A percentile compares a stretch with the other conserved stretches of the same genome.
Conservation (phyloP, 2,888 invertebrate species). For the Anodontia alba region DNA sequence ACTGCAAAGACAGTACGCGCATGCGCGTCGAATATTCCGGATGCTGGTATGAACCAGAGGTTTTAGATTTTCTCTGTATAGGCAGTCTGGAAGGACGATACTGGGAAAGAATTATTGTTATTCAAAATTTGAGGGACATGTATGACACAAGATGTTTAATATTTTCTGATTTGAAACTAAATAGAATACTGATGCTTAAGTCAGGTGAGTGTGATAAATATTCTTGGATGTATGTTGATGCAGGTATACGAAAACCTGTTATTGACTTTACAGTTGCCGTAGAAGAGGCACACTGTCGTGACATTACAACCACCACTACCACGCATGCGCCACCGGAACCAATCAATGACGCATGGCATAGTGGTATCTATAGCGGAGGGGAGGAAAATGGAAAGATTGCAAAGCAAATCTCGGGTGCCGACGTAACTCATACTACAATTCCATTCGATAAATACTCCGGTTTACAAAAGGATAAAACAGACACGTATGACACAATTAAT, state of each 20-base stretch:
- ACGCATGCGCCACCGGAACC: constrained; percentile 16
- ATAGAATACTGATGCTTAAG: constrained; percentile 63
- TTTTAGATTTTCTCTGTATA: constrained; percentile 68
- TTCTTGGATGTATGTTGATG: constrained; percentile 68
- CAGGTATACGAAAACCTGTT: constrained; percentile 62
- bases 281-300: constrained; percentile 66
- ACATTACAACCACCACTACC: constrained; percentile 54
- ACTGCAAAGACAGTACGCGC: constrained; percentile 67
- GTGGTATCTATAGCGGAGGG: not conserved
- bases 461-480: not conserved
- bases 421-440: not conserved
- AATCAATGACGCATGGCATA: not conserved
- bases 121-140: constrained; percentile 67
- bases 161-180: constrained; percentile 66
- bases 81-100: constrained; percentile 72
- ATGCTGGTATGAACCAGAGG: constrained; percentile 42
- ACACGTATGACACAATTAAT: not conserved
- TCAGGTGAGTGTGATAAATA: constrained; percentile 74
- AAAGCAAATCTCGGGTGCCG: not conserved
- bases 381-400: not conserved
- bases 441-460: not conserved
- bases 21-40: constrained; percentile 68
- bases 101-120: constrained; percentile 73
- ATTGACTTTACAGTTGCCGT: constrained; percentile 59
- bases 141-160: constrained; percentile 71